Evolutionary conservation across 2,113 vertebrate genomes (phyloP).

Genomic region (Mesocricetus auratus): DNA sequence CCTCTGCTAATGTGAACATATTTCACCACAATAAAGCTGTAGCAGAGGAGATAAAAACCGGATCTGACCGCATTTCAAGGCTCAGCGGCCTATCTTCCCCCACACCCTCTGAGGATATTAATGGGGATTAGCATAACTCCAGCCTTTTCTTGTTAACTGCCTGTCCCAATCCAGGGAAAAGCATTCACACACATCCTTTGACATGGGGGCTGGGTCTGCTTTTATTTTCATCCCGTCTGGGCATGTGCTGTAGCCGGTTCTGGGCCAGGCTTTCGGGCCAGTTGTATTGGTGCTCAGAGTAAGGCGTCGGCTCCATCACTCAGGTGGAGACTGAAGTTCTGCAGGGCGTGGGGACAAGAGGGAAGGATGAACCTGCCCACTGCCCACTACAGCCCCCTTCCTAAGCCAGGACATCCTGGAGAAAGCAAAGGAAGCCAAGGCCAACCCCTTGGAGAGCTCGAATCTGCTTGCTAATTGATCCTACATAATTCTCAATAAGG

Average conservation of each 20-base stretch:
- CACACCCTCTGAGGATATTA: slow-evolving; percentile 84
- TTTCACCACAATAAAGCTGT: slow-evolving; percentile 90
- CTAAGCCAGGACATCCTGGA: not conserved
- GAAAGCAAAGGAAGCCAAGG: not conserved
- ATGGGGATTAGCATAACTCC: slow-evolving; percentile 85
- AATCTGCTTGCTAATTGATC: not conserved
- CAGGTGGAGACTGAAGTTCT: not conserved
- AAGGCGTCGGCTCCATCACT: not conserved
- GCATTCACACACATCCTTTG: not conserved
- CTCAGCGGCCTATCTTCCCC: slow-evolving; percentile 82
- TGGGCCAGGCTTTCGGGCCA: not conserved
- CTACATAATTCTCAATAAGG: not conserved
- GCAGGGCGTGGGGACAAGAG: slow-evolving; percentile 34
- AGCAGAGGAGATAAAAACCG: slow-evolving; percentile 81
- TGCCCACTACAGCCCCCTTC: not conserved
- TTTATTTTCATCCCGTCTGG: not conserved
- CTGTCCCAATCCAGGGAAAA: slow-evolving; percentile 74
- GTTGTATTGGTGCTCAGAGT: fast-evolving
- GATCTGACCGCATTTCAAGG: slow-evolving; percentile 85
- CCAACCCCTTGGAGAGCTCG: not conserved
- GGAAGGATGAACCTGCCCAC: not conserved
- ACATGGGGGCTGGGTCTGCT: not conserved
- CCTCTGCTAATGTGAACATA: slow-evolving; percentile 84
- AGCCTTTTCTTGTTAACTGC: slow-evolving; percentile 80
- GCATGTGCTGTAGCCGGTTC: not conserved